phyloP scores from a whole-genome alignment of 2,113 vertebrate species.

The Trematomus loennbergii region DNA sequence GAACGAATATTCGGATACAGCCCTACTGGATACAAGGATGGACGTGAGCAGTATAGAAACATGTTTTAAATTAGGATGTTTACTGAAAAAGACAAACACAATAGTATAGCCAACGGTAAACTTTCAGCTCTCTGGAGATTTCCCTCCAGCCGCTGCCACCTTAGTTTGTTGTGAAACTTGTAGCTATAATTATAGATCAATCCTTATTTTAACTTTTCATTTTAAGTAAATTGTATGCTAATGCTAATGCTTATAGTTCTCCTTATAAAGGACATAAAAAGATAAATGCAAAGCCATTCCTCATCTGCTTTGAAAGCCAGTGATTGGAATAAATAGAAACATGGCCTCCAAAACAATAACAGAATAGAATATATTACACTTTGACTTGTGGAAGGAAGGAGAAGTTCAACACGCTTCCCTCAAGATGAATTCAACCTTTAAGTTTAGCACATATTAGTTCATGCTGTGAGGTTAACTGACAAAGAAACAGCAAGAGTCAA shows the following conservation, averaged over 20 bases:
- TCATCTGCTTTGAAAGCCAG: no score
- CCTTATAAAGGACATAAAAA: no score
- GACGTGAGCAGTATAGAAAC: background rate
- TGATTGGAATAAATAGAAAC: no score
- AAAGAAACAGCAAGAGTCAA: conserved; percentile 54
- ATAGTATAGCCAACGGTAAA: background rate
- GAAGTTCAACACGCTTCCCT: conserved; percentile 3
- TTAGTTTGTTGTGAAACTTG: background rate
- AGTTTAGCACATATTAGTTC: conserved; percentile 40
- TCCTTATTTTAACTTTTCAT: no score
- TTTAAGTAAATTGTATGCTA: no score
- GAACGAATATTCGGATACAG: no score
- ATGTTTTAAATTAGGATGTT: no score
- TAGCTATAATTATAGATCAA: no score
- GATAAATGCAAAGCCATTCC: no score
- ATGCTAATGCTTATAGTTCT: no score
- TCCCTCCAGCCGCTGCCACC: background rate
- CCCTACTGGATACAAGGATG: background rate
- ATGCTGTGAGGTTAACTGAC: conserved; percentile 44
- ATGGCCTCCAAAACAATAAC: no score
- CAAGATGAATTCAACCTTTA: conserved; percentile 38
- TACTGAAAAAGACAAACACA: background rate
- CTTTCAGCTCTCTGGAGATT: background rate
- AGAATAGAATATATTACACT: no score
- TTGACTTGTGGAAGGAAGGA: background rate